Base-by-base conservation (phyloP, 2,888 invertebrate species). In the Helleia helle region DNA sequence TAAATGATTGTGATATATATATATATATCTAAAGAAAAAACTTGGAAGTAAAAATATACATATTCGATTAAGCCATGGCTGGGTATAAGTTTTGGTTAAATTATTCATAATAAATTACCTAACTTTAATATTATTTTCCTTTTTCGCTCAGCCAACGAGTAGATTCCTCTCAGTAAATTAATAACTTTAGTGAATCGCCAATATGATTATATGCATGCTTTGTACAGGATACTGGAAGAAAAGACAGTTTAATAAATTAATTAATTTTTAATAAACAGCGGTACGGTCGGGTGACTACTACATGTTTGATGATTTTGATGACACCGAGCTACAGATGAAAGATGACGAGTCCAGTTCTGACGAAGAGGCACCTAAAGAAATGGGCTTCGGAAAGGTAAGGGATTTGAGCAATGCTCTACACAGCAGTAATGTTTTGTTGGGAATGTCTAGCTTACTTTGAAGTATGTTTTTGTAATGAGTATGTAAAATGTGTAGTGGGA, bases 221-320 rank as follows among this genome's bases (percentile, higher is more conserved):
- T 13, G n/a, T 11, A 30, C 7, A 22, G 5, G 6, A 12, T 9
- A 4, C 6, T 15, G 37, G 24, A 39, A 12, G 17, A 26, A 2
- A 38, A 14, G 3, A 2, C 27, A 5, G 15, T 25, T 24, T 11
- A 22, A 17, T 24, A 25, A 22, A 31, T 6, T 8, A 26, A 27
- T 30, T n/a, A 24, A 27, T 38, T 27, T 41, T 40, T 56, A 49
- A 29, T 57, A 54, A 75, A 68, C 85, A 99, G 99, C 99, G 38
- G 93, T 99, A 44, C 91, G 98, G 38, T 97, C 97, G 45, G 99
- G 99, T 11, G 99, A 99, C 81, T 99, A 99, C 84, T 99, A 97
- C 84, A 97, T 99, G 96, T 99, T 99, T 84, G 97, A 98, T 63
- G 97, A 97, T 54, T 89, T 93, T 62, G 93, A 93, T 58, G 93